These are phyloP conservation scores for Bujurquina vittata DNA, from an alignment of 2,113 vertebrate species.

Conservation along the genomic window DNA sequence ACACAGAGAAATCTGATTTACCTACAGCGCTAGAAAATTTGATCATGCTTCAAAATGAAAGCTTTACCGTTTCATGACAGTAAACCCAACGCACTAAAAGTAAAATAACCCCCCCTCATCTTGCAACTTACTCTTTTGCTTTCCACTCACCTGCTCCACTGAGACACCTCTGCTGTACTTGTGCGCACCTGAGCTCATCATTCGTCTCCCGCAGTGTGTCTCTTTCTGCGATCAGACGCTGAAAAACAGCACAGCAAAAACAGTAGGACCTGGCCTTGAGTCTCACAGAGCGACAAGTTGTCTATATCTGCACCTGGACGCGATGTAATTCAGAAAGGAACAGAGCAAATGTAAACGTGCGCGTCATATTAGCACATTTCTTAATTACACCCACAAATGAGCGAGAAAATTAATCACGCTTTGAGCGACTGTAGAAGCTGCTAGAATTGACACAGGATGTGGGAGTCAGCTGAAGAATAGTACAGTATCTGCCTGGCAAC, in stretches of 20 bases:
- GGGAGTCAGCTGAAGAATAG: slow-evolving; percentile 52
- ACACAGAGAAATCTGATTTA: too few relatives aligned
- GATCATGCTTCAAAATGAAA: too few relatives aligned
- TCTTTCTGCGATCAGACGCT: slow-evolving; percentile 86
- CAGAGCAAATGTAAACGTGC: neutral
- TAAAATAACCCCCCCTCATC: neutral
- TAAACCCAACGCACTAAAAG: neutral
- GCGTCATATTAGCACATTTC: slow-evolving; percentile 5
- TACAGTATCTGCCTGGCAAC: slow-evolving; percentile 44
- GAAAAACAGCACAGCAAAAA: slow-evolving; percentile 26
- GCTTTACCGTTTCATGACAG: too few relatives aligned
- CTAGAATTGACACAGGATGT: slow-evolving; percentile 48
- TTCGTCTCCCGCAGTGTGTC: slow-evolving; percentile 89
- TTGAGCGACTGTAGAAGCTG: slow-evolving; percentile 51
- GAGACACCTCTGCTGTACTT: slow-evolving; percentile 86
- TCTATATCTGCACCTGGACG: neutral
- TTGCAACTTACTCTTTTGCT: neutral
- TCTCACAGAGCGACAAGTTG: neutral
- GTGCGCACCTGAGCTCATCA: slow-evolving; percentile 88
- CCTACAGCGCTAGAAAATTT: too few relatives aligned
- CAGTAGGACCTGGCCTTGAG: neutral
- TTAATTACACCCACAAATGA: slow-evolving; percentile 29
- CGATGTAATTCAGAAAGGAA: neutral
- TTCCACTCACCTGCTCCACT: slow-evolving; percentile 81
- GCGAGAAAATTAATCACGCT: slow-evolving; percentile 42